Conservation (phyloP, 2,888 invertebrate species). For the Drosophila rubida region DNA sequence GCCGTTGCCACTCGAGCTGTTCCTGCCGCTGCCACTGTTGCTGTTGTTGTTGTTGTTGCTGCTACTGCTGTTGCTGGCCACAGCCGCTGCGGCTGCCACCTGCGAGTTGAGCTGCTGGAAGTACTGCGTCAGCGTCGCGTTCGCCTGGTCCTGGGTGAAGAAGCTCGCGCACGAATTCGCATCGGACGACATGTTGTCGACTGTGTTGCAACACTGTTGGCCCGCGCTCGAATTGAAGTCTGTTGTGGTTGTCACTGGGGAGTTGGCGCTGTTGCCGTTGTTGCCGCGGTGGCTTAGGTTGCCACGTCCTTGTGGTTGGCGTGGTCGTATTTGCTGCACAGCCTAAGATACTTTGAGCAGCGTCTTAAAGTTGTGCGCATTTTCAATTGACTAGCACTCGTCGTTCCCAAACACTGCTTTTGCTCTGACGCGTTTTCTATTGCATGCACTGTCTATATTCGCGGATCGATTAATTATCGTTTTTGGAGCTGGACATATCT, state of each 20-base stretch:
- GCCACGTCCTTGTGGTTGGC: conserved; percentile 67
- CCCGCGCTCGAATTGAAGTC: not conserved
- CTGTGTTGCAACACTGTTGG: conserved; percentile 28
- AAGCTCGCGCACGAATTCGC: conserved; percentile 80
- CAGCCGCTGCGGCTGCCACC: conserved; percentile 68
- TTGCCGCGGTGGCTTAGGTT: conserved; percentile 41
- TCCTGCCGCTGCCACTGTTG: conserved; percentile 44
- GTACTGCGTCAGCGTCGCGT: conserved; percentile 79
- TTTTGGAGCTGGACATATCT: conserved; percentile 20
- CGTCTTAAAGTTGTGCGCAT: conserved; percentile 63
- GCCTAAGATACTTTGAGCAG: conserved; percentile 51
- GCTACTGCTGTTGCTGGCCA: conserved; percentile 43
- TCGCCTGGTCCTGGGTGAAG: conserved; percentile 82
- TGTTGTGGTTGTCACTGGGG: not conserved
- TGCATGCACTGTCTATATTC: conserved; percentile 1
- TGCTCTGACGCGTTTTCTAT: conserved; percentile 2
- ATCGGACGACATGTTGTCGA: conserved; percentile 67
- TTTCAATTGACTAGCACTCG: conserved; percentile 35
- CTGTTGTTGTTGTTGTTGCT: conserved; percentile 46
- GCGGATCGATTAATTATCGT: not conserved
- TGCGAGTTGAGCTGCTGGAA: conserved; percentile 82
- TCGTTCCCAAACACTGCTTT: conserved; percentile 23
- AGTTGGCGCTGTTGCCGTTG: not conserved
- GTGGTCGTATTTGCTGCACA: conserved; percentile 59
- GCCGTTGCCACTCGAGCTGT: conserved; percentile 38